A percentile compares a stretch with the other conserved stretches of the same genome.
phyloP scores from a whole-genome alignment of 2,888 invertebrate species.

The Sminthurinus aureus region DNA sequence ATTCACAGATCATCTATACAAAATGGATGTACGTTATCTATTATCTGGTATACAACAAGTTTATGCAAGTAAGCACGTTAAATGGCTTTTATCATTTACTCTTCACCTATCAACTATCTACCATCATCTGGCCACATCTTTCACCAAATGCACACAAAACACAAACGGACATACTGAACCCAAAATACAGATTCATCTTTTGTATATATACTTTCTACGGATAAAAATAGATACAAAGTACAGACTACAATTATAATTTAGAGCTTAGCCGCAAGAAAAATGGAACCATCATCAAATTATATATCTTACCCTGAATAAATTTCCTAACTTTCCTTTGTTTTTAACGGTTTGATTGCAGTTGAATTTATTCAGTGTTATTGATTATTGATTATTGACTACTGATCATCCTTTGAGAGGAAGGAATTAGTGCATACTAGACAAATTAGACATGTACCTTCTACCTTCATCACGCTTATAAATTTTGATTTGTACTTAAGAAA shows the following conservation, averaged over 20 bases:
- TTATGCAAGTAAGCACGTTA: constrained; percentile 8
- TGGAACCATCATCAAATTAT: background rate
- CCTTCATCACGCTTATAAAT: background rate
- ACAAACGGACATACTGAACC: too few relatives aligned
- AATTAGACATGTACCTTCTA: background rate
- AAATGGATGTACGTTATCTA: background rate
- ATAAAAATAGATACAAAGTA: too few relatives aligned
- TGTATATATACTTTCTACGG: too few relatives aligned
- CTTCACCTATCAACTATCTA: constrained; percentile 1
- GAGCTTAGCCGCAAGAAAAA: too few relatives aligned
- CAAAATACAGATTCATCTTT: background rate
- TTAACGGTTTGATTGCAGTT: too few relatives aligned
- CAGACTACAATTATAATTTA: too few relatives aligned
- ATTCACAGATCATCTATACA: too few relatives aligned
- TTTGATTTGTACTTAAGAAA: too few relatives aligned
- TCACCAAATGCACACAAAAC: background rate
- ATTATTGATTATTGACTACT: too few relatives aligned
- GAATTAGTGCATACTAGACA: background rate
- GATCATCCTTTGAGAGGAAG: too few relatives aligned
- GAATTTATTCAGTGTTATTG: too few relatives aligned
- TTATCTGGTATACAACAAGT: too few relatives aligned
- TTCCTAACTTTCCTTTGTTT: background rate
- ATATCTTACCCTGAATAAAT: background rate
- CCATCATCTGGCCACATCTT: constrained; percentile 1
- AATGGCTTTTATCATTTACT: constrained; percentile 1